Base-by-base conservation (phyloP, 2,797 vertebrate genomes). In the Acanthurus lineatus region DNA sequence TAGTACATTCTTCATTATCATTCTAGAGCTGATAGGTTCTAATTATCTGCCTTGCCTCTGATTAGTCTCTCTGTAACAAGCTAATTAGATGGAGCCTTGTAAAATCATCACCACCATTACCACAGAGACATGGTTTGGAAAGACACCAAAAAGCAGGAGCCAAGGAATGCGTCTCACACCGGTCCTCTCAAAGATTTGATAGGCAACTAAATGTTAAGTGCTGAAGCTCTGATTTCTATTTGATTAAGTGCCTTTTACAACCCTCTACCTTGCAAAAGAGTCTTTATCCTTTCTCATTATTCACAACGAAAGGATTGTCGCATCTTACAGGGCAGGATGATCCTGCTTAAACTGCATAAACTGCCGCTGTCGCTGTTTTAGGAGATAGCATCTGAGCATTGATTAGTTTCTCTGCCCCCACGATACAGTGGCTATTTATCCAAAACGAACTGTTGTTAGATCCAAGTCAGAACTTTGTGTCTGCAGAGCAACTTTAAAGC, bases 11-110 rank as follows among this genome's bases (percentile, higher is more conserved):
- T 92, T 92, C 90, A 92, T 94, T 93, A 93, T 92, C 85, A 92
- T 94, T 93, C 91, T 84, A 75, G 73, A 83, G 89, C 89, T 93
- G 91, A 94, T 94, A 88, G 90, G 76, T 88, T 91, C 85, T 93
- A 94, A 94, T 94, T 92, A 94, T 94, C 90, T 92, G 89, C 88
- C 89, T 90, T 91, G 90, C 88, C 90, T 93, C 91, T 94, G 93
- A 94, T 94, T 92, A 94, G 90, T 91, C 88, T 90, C 89, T 92
- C 87, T 89, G 89, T 93, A 94, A 94, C 90, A 88, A 92, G 91
- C 90, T 94, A 93, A 94, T 94, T 94, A 94, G 90, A 93, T 87
- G 87, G 87, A 91, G 93, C 86, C 91, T 93, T 94, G 93, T 94
- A 94, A 92, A 94, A 94, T 94, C 93, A 92, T 91, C 85, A 81